Base-by-base conservation (phyloP, 2,113 vertebrate species). In the Cyrtonyx montezumae region DNA sequence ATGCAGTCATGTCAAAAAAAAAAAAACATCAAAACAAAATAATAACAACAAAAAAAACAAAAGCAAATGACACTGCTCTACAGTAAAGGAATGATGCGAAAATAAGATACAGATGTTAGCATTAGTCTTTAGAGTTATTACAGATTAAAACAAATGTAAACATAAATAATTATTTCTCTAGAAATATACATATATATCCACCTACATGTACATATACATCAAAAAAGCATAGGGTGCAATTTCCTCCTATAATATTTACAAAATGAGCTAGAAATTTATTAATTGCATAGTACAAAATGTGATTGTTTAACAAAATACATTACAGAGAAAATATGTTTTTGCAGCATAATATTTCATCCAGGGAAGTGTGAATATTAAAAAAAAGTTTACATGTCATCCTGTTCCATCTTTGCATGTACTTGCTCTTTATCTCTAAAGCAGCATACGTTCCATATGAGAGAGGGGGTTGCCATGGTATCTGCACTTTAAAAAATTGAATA, bases 361-460 rank as follows among this genome's bases (percentile, higher is more conserved):
- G 80, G 82, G 61, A 74, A 90, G 56, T 91, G 34, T 45, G 81
- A 83, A 91, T 92, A 92, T 85, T 15, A 13, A 45, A 78, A 21
- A 88, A 95, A 95, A 94, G 94, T 96, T 97, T 96, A 85, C 95
- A 76, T 87, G 89, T 81, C 92, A 94, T 85, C 79, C 75, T 94
- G 91, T 94, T 95, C 94, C 92, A 97, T 96, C 96, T 97, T 96
- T 94, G 93, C 88, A 93, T 93, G 94, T 92, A 91, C 49, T 87
- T 95, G 85, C 92, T 96, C 91, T 97, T 97, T 97, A 97, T 97
- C 97, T 97, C 96, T 93, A 95, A 96, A 95, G 96, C 91, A 96
- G 94, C 96, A 96, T 96, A 95, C 89, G 17, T 97, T 97, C 94
- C 92, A 93, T 95, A 93, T 91, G 93, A 95, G 90, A 96, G 91